These are phyloP conservation scores for Leptura quadrifasciata DNA, from an alignment of 2,888 invertebrate genomes.

Conservation along the genomic window DNA sequence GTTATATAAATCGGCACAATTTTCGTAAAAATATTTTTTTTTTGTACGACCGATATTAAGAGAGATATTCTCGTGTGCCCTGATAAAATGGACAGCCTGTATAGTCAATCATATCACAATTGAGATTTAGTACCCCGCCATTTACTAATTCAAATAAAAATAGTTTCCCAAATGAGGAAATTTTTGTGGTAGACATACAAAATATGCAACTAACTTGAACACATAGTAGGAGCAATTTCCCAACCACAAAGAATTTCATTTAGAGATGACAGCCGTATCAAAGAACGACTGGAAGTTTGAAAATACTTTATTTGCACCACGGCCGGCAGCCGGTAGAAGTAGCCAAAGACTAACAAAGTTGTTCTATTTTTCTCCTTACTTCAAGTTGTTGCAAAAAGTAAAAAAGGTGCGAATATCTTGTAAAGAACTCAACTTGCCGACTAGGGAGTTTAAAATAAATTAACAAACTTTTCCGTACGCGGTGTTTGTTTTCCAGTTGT, in stretches of 20 bases:
- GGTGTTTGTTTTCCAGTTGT: constrained; percentile 27
- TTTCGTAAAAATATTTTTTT: no score
- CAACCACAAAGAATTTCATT: constrained; percentile 2
- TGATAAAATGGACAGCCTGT: no score
- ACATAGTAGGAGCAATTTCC: not conserved
- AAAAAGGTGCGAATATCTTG: constrained; percentile 21
- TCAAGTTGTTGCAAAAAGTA: constrained; percentile 23
- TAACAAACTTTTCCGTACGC: constrained; percentile 26
- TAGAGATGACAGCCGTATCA: not conserved
- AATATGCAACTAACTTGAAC: not conserved
- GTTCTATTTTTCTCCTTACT: constrained; percentile 9
- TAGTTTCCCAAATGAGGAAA: no score
- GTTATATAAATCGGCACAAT: no score
- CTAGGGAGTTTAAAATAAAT: constrained; percentile 31
- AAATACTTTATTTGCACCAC: constrained; percentile 15
- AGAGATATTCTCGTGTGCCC: no score
- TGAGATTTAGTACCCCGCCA: no score
- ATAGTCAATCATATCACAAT: no score
- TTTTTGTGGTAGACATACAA: not conserved
- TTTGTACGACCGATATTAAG: no score
- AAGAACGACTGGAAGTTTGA: constrained; percentile 17
- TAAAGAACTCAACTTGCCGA: constrained; percentile 22
- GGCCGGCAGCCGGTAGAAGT: not conserved
- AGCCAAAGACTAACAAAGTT: constrained; percentile 31
- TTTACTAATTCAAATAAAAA: no score